Evolutionary conservation across 1,140 invertebrate genomes (phyloP), one percentile per base, ranked within the genome.

Genomic region (Hyles euphorbiae): DNA sequence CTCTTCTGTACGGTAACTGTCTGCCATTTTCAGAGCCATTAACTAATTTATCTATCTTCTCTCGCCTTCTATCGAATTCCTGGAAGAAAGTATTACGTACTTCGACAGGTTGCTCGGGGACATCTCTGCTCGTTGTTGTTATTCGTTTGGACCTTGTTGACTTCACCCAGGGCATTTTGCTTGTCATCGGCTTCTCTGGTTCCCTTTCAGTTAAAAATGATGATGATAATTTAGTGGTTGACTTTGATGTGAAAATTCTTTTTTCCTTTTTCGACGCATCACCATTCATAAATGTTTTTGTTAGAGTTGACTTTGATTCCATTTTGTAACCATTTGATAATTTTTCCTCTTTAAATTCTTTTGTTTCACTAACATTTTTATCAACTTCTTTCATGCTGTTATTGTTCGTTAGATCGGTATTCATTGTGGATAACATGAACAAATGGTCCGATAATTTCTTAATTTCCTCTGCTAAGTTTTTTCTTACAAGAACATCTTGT

Each of bases 391-490:
- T 82, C 55, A 72, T 70, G 58, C 72, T 82, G 60, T 90, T 90
- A 60, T 91, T 86, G 79, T 91, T 80, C 63, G 85, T 78, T 72
- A 94, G 67, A 87, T 92, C 88, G 66, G 92, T 90, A 66, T 92
- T 89, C 76, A 95, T 93, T 44, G 92, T 92, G 0, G 93, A 93
- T n/a, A 94, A 76, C 83, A 92, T 93, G 36, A 93, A 94, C 22
- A 96, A 80, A 75, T 95, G 94, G 71, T 96, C 94, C 0, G 94
- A 93, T 0, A 96, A 72, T 80, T 94, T 94, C 45, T 94, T 93
- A 45, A 96, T 96, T 80, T 96, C 95, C 65, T 95, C 94, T 1
- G 94, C 94, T 60, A 94, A 83, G 76, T 93, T 93, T 40, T 93
- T 90, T 58, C 92, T 87, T 50, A 93, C 91, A n/a, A 88, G 72